Base-by-base conservation (phyloP, 2,888 invertebrate genomes). In the Laothoe populi region DNA sequence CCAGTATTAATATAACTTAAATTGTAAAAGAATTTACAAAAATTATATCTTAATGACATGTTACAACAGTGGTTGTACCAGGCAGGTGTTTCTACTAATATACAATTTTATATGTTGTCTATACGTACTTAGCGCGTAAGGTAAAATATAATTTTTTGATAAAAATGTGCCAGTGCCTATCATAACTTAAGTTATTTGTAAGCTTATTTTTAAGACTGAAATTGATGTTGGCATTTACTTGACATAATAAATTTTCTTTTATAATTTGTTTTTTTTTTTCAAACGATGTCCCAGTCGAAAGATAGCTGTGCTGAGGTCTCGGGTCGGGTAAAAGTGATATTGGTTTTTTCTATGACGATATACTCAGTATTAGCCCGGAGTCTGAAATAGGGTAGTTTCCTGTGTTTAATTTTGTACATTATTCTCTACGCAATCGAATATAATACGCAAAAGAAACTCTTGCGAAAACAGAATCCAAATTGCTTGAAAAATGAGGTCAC, bases 131-230 rank as follows among this genome's bases (percentile, higher is more conserved):
- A 74, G 70, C 67, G 65, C 59, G 59, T 78, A 69, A 73, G 73
- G 63, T 70, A 63, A 71, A 70, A 70, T 77, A 75, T 70, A 72
- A 73, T 35, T 31, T 31, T 53, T 35, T 19, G 31, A 53, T 53
- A 53, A 75, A 77, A 78, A 86, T 84, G 88, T 90, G 90, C 88
- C 90, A 90, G 90, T 91, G 90, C 91, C 91, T 90, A 79, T 73
- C 81, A 82, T 87, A 87, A 83, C 79, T 82, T 87, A 84, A 82
- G 77, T 76, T 78, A 70, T 78, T 81, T 81, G 77, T 79, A 80
- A 82, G 85, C 79, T 80, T 89, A 87, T 81, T 86, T 83, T 87
- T 92, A 92, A 92, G 92, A 92, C 91, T 92, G 91, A 92, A 82
- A 78, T 86, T 72, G 75, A 86, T 86, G 84, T 90, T 89, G 87